phyloP scores from a whole-genome alignment of 2,113 vertebrate species.

The Hippopotamus amphibius region DNA sequence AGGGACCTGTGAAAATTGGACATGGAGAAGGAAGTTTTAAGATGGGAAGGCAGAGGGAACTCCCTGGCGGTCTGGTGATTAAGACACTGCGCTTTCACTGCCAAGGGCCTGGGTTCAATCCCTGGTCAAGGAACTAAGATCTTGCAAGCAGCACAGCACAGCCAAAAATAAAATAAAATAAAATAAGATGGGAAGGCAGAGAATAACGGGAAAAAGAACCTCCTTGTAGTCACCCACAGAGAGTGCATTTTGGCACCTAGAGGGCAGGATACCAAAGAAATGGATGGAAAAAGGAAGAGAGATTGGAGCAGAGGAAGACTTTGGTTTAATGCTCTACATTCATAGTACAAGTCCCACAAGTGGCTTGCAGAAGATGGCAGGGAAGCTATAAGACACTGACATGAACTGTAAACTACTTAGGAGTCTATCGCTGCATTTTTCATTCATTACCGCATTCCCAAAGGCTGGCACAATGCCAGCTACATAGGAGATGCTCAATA shows the following conservation, averaged over 20 bases:
- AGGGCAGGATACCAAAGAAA: neutral
- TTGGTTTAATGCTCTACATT: neutral
- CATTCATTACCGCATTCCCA: neutral
- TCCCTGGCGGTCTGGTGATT: fast-evolving
- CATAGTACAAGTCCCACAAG: neutral
- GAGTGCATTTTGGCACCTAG: neutral
- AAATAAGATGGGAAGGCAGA: neutral
- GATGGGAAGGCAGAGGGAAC: neutral
- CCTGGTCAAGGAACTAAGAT: neutral
- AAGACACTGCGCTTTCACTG: neutral
- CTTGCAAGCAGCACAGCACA: neutral
- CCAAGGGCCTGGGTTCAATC: neutral
- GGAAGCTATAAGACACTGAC: neutral
- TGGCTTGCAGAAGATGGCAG: neutral
- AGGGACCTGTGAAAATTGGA: neutral
- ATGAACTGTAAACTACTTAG: neutral
- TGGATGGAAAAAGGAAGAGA: neutral
- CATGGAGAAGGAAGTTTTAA: neutral
- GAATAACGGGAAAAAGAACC: neutral
- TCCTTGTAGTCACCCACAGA: neutral
- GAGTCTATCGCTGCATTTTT: neutral
- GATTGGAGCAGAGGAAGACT: neutral
- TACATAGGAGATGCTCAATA: neutral
- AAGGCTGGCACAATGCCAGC: no score
- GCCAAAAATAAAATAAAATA: neutral